These are phyloP conservation scores for Netelia melanura DNA, from an alignment of 2,888 invertebrate genomes.

Conservation along the genomic window DNA sequence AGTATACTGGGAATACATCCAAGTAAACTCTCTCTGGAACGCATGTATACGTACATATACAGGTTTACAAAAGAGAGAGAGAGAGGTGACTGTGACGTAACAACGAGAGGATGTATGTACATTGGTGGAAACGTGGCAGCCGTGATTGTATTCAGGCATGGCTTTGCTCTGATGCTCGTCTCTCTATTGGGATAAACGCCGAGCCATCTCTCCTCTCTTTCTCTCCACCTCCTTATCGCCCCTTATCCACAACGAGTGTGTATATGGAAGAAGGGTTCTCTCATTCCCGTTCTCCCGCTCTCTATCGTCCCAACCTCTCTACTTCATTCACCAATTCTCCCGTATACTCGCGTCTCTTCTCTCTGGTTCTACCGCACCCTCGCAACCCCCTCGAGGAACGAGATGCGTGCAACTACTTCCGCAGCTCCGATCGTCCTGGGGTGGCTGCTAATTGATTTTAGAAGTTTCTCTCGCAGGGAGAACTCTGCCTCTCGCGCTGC, in stretches of 20 bases:
- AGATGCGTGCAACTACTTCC: conserved; percentile 50
- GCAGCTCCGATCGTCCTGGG: conserved; percentile 65
- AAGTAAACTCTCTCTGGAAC: conserved; percentile 17
- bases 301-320: conserved; percentile 34
- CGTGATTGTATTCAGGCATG: conserved; percentile 80
- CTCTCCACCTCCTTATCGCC: conserved; percentile 65
- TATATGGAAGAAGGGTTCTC: conserved; percentile 53
- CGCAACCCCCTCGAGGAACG: conserved; percentile 71
- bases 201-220: conserved; percentile 59
- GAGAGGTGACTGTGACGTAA: conserved; percentile 37
- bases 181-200: conserved; percentile 77
- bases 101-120: conserved; percentile 65
- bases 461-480: conserved; percentile 77
- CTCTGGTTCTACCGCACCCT: background rate
- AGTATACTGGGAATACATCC: conserved; percentile 1
- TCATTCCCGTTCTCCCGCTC: conserved; percentile 34
- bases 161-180: conserved; percentile 51
- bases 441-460: conserved; percentile 83
- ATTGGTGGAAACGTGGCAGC: conserved; percentile 72
- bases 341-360: conserved; percentile 21
- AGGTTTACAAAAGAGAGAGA: background rate
- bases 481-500: conserved; percentile 24
- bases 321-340: conserved; percentile 43
- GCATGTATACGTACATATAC: background rate
- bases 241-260: conserved; percentile 47